Base-by-base conservation (phyloP, 1,140 invertebrate genomes). In the Drosophila carrolli region DNA sequence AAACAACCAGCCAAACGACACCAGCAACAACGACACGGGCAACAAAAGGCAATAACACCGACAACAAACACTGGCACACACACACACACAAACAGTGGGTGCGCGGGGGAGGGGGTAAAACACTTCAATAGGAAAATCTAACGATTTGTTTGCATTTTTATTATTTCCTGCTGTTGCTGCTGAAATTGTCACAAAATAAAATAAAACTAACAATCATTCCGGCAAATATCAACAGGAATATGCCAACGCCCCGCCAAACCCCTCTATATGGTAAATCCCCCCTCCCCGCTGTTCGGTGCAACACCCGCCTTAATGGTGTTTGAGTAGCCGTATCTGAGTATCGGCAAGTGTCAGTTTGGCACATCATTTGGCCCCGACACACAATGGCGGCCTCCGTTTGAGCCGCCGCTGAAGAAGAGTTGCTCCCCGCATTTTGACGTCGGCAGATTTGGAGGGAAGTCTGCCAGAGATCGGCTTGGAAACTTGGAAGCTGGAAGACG, bases 81-180 rank as follows among this genome's bases (percentile, higher is more conserved):
- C 59, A 14, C 29, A 46, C 51, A 75, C 35, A 56, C 16, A 74
- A 63, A 48, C 55, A 75, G 43, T 66, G 35, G 5, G 1, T 0
- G 16, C 7, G 4, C 5, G 41, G 50, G 43, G 38, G 7, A 16
- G 53, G 32, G 54, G 48, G 29, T 14, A 70, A 72, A 70, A 77
- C 79, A 89, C 84, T 83, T 89, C 63, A 77, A 89, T 83, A 77
- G 72, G 76, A 86, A 78, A 89, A 83, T 88, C 83, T 88, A 78
- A 80, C 84, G 84, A 84, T 88, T 88, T 89, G 84, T 89, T 88
- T 88, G 84, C 84, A 88, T 83, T 88, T 89, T 88, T 88, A 84
- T 88, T 88, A 89, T 88, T 89, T 88, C 84, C 79, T 88, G 80
- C 79, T 80, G 53, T 56, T 47, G 62, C 66, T 71, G 66, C 68